Base-by-base conservation (phyloP, 2,888 invertebrate species). In the Colostygia pectinataria region DNA sequence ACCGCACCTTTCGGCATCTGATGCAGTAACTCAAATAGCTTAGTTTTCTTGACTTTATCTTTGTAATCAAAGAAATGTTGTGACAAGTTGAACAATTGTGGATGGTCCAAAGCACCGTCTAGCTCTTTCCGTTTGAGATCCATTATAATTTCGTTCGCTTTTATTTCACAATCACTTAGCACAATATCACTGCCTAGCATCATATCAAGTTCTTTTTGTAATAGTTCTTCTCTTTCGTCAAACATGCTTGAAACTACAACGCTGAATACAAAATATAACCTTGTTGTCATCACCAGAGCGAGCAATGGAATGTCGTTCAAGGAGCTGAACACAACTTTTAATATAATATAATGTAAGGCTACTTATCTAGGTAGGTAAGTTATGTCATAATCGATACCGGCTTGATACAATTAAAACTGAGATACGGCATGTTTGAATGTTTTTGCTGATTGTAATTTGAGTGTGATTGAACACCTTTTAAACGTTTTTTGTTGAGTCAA, bases 1-100 rank as follows among this genome's bases (percentile, higher is more conserved):
- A 93, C 89, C 0, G 92, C 94, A 0, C 95, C 96, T 80, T 96
- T 96, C 0, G 96, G 96, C 91, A 96, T 92, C 25, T 73, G 72
- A 47, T 91, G 81, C 1, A 96, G 91, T 1, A 95, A 71, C 57
- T 92, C 77, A 67, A 92, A 96, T 0, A 96, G 87, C 12, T 91
- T 74, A 0, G 94, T 93, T 0, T 83, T 65, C 9, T 92, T 91
- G 1, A 96, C 92, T 12, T 82, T 74, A 0, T 90, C 76, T 57
- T 92, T 92, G 0, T 93, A 92, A 5, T 91, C 81, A 59, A 95
- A 93, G 62, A 96, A 94, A 74, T 94, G 95, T 50, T 91, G 89
- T 0, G 94, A 90, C 0, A 94, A 92, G 34, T 92, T 89, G 63
- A 93, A 95, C 8, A 74, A 61, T 34, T 83, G 74, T 0, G 92